phyloP scores from a whole-genome alignment of 2,888 invertebrate genomes.

The Eudemis profundana region DNA sequence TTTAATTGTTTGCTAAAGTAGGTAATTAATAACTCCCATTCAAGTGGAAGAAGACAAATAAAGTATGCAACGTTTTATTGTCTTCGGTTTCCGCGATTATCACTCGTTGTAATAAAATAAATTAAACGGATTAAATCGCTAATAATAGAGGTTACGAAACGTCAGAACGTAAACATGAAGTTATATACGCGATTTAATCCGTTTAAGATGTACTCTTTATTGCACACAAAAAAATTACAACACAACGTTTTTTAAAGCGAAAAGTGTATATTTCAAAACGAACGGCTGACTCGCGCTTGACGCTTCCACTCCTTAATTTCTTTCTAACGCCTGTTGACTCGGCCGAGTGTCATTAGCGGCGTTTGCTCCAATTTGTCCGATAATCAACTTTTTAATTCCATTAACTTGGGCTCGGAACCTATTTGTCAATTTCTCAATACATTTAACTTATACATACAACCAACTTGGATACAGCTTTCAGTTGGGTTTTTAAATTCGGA shows the following conservation, averaged over 20 bases:
- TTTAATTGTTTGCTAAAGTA: no score
- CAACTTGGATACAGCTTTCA: neutral
- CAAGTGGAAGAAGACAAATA: no score
- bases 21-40: no score
- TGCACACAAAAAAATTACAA: no score
- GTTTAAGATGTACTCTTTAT: no score
- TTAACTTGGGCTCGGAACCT: slow-evolving; percentile 50
- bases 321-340: slow-evolving; percentile 60
- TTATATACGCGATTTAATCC: no score
- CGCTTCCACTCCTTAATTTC: slow-evolving; percentile 46
- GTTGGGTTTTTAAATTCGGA: slow-evolving; percentile 19
- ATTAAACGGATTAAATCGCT: no score
- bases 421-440: slow-evolving; percentile 42
- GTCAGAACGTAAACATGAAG: no score
- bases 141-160: no score
- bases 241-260: neutral
- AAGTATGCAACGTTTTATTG: no score
- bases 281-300: neutral
- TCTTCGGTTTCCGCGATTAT: no score
- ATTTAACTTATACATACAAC: slow-evolving; percentile 2
- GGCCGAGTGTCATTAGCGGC: slow-evolving; percentile 58
- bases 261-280: neutral
- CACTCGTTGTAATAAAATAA: no score
- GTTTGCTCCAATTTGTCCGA: slow-evolving; percentile 66
- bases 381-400: slow-evolving; percentile 72